phyloP scores from a whole-genome alignment of 2,888 invertebrate genomes.

The Neuroscelio doddi region DNA sequence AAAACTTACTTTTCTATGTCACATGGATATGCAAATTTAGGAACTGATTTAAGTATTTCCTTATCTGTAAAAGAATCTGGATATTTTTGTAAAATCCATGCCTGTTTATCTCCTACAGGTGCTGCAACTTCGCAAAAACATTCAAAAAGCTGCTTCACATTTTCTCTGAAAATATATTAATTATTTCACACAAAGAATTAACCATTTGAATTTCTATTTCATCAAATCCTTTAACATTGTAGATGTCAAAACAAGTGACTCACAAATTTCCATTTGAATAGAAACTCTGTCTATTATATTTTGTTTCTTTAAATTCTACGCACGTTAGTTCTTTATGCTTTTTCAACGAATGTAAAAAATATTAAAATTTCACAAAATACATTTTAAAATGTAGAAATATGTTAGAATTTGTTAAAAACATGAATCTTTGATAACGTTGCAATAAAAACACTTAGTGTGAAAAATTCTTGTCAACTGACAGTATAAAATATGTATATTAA shows the following conservation, averaged over 20 bases:
- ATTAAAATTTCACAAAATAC: no score
- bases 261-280: no score
- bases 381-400: no score
- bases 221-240: no score
- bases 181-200: not conserved
- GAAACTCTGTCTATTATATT: not conserved
- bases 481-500: no score
- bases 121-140: slow-evolving; percentile 87
- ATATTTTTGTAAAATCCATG: slow-evolving; percentile 87
- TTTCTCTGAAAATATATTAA: slow-evolving; percentile 76
- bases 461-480: no score
- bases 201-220: no score
- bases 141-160: slow-evolving; percentile 85
- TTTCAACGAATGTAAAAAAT: no score
- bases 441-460: no score
- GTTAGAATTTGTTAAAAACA: no score
- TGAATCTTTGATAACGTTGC: no score
- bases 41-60: slow-evolving; percentile 88
- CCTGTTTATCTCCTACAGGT: slow-evolving; percentile 77
- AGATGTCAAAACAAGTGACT: not conserved
- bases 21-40: slow-evolving; percentile 93
- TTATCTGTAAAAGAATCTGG: slow-evolving; percentile 88
- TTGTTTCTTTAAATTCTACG: not conserved
- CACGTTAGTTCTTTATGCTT: no score
- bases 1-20: slow-evolving; percentile 82